Conservation (phyloP, 2,797 vertebrate genomes). For the Sebastes cheni region DNA sequence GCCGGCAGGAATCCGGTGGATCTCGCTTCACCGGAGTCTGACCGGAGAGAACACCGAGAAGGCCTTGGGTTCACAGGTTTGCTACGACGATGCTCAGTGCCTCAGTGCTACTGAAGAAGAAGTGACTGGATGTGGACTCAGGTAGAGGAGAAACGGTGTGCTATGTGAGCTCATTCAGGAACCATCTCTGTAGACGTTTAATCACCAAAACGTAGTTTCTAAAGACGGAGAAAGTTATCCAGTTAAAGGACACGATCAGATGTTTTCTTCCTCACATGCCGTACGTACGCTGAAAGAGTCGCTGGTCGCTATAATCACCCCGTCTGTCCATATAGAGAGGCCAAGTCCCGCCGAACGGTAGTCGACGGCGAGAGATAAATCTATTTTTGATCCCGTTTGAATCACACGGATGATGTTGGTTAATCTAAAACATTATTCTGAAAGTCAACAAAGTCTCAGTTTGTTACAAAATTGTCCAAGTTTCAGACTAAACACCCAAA, state of each 20-base stretch:
- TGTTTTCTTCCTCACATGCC: background rate
- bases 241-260: background rate
- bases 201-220: background rate
- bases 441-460: too few relatives aligned
- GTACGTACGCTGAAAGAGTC: background rate
- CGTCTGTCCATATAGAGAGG: background rate
- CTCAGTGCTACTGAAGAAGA: conserved; percentile 15
- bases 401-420: too few relatives aligned
- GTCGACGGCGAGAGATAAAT: too few relatives aligned
- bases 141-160: background rate
- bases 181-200: background rate
- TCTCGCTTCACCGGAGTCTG: conserved; percentile 7
- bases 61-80: conserved; percentile 16
- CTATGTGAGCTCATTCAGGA: background rate
- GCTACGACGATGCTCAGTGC: conserved; percentile 20
- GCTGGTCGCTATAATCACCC: background rate
- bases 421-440: too few relatives aligned
- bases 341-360: too few relatives aligned
- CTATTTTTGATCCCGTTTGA: too few relatives aligned
- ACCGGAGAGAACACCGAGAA: background rate
- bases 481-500: too few relatives aligned
- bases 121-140: background rate
- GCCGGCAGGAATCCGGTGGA: background rate
- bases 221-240: background rate
- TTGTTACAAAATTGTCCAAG: too few relatives aligned